A percentile compares a stretch with the other conserved stretches of the same genome.
Evolutionary conservation across 1,140 invertebrate genomes (phyloP).

Genomic region (Babylonia areolata): DNA sequence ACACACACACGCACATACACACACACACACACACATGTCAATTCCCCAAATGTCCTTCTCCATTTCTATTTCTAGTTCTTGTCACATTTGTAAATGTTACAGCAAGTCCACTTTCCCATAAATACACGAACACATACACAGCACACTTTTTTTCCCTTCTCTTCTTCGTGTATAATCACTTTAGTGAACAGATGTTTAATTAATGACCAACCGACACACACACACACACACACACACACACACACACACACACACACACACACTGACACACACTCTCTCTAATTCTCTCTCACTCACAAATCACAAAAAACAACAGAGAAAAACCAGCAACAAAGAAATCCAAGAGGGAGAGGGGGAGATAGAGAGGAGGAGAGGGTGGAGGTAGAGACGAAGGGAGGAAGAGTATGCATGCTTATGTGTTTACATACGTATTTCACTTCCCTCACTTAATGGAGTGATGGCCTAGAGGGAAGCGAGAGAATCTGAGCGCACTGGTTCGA

Average conservation of each 20-base stretch:
- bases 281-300: not conserved
- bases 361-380: no score
- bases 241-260: constrained; percentile 19
- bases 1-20: constrained; percentile 3
- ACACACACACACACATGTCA: not conserved
- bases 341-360: no score
- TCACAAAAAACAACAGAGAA: not conserved
- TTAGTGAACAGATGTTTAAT: no score
- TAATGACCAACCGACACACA: not conserved
- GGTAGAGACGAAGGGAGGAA: no score
- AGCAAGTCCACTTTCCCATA: not conserved
- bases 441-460: no score
- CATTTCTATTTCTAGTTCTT: not conserved
- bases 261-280: not conserved
- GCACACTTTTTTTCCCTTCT: no score
- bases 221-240: constrained; percentile 24
- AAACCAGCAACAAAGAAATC: no score
- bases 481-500: no score
- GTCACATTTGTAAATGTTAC: no score
- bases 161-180: no score
- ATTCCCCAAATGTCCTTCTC: not conserved
- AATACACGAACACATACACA: not conserved
- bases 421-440: not conserved
- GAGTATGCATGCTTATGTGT: not conserved
- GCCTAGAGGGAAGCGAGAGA: no score